These are phyloP conservation scores for Erebia aethiops DNA, from an alignment of 2,888 invertebrate genomes.

Conservation along the genomic window DNA sequence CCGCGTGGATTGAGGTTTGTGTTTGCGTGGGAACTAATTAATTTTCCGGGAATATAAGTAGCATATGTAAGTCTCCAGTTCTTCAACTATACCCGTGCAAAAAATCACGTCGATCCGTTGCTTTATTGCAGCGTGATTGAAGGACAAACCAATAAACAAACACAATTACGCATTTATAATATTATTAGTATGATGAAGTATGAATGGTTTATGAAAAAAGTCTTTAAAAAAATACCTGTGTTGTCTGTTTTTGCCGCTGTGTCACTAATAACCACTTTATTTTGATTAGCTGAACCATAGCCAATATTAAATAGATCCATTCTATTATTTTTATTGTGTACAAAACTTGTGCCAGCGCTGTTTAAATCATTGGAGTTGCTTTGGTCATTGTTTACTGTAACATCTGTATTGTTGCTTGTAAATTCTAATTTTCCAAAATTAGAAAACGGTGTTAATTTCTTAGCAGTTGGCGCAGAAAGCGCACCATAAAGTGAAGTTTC, in stretches of 20 bases:
- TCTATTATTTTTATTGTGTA: background rate
- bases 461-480: background rate
- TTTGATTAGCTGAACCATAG: background rate
- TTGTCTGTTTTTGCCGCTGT: background rate
- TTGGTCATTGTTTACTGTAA: background rate
- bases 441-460: background rate
- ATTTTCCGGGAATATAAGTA: too few relatives aligned
- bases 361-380: background rate
- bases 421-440: background rate
- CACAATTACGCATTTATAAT: too few relatives aligned
- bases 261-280: background rate
- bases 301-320: background rate
- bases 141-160: background rate
- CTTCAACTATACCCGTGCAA: too few relatives aligned
- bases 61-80: too few relatives aligned
- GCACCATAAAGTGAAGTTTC: too few relatives aligned
- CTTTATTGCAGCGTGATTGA: background rate
- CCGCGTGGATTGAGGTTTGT: too few relatives aligned
- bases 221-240: background rate
- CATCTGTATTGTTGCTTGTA: background rate
- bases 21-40: too few relatives aligned
- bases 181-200: too few relatives aligned
- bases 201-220: background rate
- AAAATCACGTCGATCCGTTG: too few relatives aligned
- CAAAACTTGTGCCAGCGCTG: background rate